Percentiles rank a stretch among this genome's conserved stretches.
Conservation (phyloP, 1,140 invertebrate species). For the Drosophila tristis region DNA sequence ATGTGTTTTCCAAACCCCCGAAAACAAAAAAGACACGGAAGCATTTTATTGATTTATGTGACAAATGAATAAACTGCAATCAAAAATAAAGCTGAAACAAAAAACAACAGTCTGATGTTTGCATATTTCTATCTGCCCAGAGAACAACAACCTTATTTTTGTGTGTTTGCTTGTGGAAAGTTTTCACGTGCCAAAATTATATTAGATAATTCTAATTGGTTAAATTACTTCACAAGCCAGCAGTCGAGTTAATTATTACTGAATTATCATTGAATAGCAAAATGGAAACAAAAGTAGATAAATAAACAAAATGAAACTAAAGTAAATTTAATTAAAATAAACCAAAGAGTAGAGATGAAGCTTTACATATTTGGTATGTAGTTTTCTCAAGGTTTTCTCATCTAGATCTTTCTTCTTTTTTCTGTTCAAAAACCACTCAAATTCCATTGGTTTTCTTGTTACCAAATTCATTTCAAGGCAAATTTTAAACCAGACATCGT, state of each 20-base stretch:
- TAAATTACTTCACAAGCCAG: neutral
- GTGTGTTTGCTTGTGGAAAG: neutral
- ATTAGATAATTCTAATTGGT: slow-evolving; percentile 10
- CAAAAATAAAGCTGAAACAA: slow-evolving; percentile 11
- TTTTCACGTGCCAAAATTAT: neutral
- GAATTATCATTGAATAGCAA: neutral
- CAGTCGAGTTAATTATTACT: slow-evolving; percentile 4
- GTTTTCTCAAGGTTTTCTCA: neutral
- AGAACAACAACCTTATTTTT: neutral
- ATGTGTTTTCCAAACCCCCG: slow-evolving; percentile 32
- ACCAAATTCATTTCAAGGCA: too few relatives aligned
- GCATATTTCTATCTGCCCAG: slow-evolving; percentile 9
- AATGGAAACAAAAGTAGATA: too few relatives aligned
- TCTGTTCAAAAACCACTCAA: too few relatives aligned
- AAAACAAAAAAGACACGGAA: slow-evolving; percentile 30
- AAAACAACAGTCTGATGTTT: neutral
- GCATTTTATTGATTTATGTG: slow-evolving; percentile 25
- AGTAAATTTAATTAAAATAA: neutral
- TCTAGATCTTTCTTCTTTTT: too few relatives aligned
- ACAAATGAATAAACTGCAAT: slow-evolving; percentile 10
- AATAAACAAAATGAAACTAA: neutral
- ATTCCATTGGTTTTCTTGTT: too few relatives aligned
- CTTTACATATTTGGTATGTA: neutral
- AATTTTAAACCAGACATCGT: too few relatives aligned
- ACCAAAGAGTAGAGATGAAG: neutral